Evolutionary conservation across 2,888 invertebrate genomes (phyloP).

Genomic region (Deladenus siricidicola): DNA sequence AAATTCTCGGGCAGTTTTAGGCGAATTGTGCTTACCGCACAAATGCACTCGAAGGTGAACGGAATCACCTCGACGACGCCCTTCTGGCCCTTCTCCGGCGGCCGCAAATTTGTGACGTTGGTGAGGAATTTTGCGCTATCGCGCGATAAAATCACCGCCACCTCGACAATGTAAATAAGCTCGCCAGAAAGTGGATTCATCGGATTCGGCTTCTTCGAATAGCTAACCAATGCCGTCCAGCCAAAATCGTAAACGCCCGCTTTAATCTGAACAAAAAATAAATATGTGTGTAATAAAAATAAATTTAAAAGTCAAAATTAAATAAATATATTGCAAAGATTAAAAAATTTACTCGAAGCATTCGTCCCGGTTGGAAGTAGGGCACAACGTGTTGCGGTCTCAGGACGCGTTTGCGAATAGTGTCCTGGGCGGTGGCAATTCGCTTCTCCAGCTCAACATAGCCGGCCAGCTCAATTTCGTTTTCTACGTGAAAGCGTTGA

Average conservation of each 20-base stretch:
- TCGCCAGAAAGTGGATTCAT: constrained; percentile 47
- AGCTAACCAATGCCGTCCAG: constrained; percentile 92
- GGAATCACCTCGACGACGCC: constrained; percentile 67
- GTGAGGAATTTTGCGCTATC: constrained; percentile 27
- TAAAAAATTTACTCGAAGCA: constrained; percentile 68
- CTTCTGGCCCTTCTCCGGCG: constrained; percentile 60
- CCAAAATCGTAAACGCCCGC: constrained; percentile 68
- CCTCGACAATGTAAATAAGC: constrained; percentile 70
- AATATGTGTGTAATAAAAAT: not conserved
- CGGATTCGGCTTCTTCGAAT: constrained; percentile 63
- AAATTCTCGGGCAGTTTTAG: constrained; percentile 78
- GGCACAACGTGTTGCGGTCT: constrained; percentile 80
- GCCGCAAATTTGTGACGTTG: constrained; percentile 22
- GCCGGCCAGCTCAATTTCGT: constrained; percentile 69
- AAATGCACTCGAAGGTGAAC: constrained; percentile 71
- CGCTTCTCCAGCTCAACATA: constrained; percentile 64
- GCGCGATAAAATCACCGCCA: constrained; percentile 63
- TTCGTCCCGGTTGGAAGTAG: constrained; percentile 84
- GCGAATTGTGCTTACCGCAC: constrained; percentile 78
- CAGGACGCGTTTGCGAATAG: constrained; percentile 72
- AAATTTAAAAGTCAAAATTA: not conserved
- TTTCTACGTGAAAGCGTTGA: constrained; percentile 63
- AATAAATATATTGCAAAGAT: too few relatives aligned
- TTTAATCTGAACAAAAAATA: constrained; percentile 36
- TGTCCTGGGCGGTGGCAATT: constrained; percentile 49